These are phyloP conservation scores for Tiliqua scincoides DNA, from an alignment of 2,113 vertebrate species.

Conservation along the genomic window DNA sequence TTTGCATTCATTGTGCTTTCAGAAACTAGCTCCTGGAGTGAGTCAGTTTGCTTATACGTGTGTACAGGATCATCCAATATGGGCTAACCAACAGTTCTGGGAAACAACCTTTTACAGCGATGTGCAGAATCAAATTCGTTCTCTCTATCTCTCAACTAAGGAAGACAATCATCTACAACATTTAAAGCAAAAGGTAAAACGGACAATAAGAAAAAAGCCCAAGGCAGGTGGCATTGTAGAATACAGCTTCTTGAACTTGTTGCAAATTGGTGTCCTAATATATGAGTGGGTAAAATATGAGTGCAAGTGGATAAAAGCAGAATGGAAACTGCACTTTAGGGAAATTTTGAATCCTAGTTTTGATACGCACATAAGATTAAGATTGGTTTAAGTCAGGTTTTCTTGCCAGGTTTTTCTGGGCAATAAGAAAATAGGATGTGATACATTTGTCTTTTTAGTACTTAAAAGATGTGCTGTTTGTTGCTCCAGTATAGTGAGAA, in stretches of 20 bases:
- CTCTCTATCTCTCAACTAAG: constrained; percentile 87
- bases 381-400: background rate
- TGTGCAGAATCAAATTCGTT: constrained; percentile 92
- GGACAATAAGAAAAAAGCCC: background rate
- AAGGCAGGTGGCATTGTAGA: background rate
- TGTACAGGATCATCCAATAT: constrained; percentile 96
- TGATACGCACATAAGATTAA: background rate
- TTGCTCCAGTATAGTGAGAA: background rate
- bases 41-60: constrained; percentile 98
- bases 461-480: background rate
- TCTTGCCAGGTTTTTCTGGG: background rate
- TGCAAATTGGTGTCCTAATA: background rate
- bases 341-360: background rate
- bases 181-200: constrained; percentile 83
- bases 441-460: background rate
- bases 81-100: constrained; percentile 98
- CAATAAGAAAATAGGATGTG: background rate
- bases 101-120: constrained; percentile 97
- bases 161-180: constrained; percentile 77
- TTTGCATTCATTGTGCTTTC: constrained; percentile 40
- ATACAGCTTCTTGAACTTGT: background rate
- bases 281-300: background rate
- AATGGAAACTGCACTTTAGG: background rate
- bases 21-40: constrained; percentile 94
- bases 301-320: background rate